phyloP scores from a whole-genome alignment of 2,888 invertebrate genomes.

The Brachyptera putata region DNA sequence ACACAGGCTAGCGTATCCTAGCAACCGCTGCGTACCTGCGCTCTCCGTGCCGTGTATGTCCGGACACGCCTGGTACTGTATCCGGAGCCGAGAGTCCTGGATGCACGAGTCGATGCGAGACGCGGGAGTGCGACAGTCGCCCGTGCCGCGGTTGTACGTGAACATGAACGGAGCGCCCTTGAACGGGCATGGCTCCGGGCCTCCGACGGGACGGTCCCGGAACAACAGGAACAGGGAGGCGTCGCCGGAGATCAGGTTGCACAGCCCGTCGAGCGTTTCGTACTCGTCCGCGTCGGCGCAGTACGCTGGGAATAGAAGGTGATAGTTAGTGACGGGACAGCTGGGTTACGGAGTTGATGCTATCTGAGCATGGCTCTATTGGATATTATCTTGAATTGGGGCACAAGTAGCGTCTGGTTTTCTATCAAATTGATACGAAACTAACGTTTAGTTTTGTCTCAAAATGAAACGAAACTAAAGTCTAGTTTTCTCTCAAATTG shows the following conservation, averaged over 20 bases:
- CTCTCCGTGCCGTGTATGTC: constrained; percentile 73
- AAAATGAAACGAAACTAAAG: too few species aligned
- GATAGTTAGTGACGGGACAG: background rate
- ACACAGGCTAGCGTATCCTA: too few species aligned
- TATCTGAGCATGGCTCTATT: too few species aligned
- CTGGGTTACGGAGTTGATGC: too few species aligned
- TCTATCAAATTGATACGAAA: too few species aligned
- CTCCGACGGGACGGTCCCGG: constrained; percentile 45
- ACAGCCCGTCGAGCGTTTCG: constrained; percentile 57
- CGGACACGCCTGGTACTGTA: constrained; percentile 80
- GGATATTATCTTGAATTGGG: too few species aligned
- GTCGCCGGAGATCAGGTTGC: constrained; percentile 66
- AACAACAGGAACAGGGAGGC: constrained; percentile 72
- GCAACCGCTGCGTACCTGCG: constrained; percentile 47
- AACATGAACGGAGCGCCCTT: constrained; percentile 76
- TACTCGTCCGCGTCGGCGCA: constrained; percentile 51
- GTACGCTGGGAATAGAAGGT: constrained; percentile 49
- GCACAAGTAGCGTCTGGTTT: too few species aligned
- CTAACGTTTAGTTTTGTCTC: too few species aligned
- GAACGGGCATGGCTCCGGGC: constrained; percentile 71
- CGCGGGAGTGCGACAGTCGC: constrained; percentile 69
- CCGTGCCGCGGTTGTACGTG: constrained; percentile 69
- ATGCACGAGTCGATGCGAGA: constrained; percentile 81
- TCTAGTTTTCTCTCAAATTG: too few species aligned
- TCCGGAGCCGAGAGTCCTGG: constrained; percentile 70